Base-by-base conservation (phyloP, 2,113 vertebrate genomes). In the Globicephala melas region DNA sequence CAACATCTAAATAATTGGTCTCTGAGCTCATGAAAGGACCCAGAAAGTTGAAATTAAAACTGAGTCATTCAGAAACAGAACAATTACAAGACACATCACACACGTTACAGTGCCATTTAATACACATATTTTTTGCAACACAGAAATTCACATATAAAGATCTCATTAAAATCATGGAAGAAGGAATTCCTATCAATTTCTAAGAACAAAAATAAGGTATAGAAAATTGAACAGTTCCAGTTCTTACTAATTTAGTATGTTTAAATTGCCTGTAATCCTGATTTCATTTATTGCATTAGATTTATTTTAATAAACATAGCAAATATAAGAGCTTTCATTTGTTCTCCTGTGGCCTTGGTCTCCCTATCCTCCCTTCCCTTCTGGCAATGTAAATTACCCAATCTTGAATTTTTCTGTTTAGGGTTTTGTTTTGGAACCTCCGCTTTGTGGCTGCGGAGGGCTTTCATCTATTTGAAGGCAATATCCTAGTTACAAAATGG, bases 401-500 rank as follows among this genome's bases (percentile, higher is more conserved):
- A 14, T 88, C 38, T 83, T 84, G 8, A 71, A 44, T 84, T 58
- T 94, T 53, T 74, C 14, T 73, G 3, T n/a, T n/a, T n/a, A 41
- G 2, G 0, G 4, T 91, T 88, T 73, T 73, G 7, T 62, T 96
- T 85, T 74, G 60, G 41, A 96, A 55, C 15, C 31, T 91, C 71
- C 31, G 28, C 47, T 28, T 38, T 58, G 25, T 47, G 17, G 4
- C 41, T 93, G 33, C 7, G 21, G 38, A 86, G 33, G 10, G 25
- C 17, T 33, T 92, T 89, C 70, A 58, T 33, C 55, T 67, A 31
- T 82, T 68, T 76, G 50, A 90, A 87, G 60, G 11, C 41, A 95
- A 91, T 89, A 95, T 84, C 36, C 38, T 77, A 91, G 53, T 84
- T 58, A 94, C 60, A 84, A 73, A 80, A 13, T 74, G n/a, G 50